Conservation (phyloP, 2,113 vertebrate genomes). For the Catharus fuscescens region DNA sequence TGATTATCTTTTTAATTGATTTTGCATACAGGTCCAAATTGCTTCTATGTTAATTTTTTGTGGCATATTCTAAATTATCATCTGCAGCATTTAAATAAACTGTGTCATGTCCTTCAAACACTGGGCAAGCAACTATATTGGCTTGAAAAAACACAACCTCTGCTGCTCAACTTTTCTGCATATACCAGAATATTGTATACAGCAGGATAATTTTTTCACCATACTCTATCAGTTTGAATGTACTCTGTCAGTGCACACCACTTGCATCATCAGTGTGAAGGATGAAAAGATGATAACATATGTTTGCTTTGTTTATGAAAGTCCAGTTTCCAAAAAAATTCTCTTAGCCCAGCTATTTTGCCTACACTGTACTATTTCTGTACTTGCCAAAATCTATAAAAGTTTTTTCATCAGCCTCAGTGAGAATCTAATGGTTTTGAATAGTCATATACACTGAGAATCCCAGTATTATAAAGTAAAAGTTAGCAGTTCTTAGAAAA, state of each 20-base stretch:
- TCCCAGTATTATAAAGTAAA: not conserved
- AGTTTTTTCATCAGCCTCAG: not conserved
- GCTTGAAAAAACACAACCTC: not conserved
- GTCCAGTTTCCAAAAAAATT: not conserved
- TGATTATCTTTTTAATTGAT: not conserved
- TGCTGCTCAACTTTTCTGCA: not conserved
- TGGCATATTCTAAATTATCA: not conserved
- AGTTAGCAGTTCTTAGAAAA: not conserved
- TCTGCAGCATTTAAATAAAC: not conserved
- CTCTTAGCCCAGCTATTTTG: not conserved
- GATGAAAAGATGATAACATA: not conserved
- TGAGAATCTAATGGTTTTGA: not conserved
- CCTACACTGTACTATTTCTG: not conserved
- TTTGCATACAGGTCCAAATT: not conserved
- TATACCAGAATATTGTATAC: not conserved
- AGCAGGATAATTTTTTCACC: not conserved
- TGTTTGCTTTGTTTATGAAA: not conserved
- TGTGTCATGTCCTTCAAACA: not conserved
- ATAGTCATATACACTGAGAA: not conserved
- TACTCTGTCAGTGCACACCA: not conserved
- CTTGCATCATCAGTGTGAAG: not conserved
- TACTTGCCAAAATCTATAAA: not conserved
- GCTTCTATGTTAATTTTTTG: not conserved
- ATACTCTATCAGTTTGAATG: not conserved
- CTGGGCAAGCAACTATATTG: not conserved